A percentile compares a stretch with the other conserved stretches of the same genome.
These are phyloP conservation scores for Craseonycteris thonglongyai DNA, from an alignment of 2,113 vertebrate genomes.

Conservation along the genomic window DNA sequence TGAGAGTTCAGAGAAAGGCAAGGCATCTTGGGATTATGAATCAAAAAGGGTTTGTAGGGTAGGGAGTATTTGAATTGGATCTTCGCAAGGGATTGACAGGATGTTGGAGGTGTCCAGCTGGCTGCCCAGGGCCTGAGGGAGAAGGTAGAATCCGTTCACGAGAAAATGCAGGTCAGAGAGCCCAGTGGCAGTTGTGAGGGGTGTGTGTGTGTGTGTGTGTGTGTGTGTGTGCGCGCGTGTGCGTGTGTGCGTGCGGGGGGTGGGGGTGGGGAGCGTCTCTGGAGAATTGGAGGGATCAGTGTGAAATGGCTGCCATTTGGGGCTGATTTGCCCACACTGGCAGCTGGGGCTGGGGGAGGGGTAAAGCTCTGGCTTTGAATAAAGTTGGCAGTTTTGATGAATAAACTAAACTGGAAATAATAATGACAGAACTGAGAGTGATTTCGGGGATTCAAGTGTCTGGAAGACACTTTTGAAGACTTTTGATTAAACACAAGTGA, in stretches of 20 bases:
- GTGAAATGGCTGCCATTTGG: not conserved
- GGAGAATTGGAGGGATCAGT: not conserved
- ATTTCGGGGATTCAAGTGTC: not conserved
- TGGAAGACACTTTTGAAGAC: not conserved
- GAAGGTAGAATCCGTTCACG: not conserved
- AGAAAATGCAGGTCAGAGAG: not conserved
- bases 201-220: too few species aligned
- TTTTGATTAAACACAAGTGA: not conserved
- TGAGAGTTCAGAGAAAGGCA: not conserved
- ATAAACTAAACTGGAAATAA: not conserved
- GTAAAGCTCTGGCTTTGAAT: not conserved
- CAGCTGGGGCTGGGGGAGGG: not conserved
- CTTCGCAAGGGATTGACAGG: slow-evolving; percentile 23
- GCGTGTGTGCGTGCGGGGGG: too few species aligned
- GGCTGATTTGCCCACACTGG: not conserved
- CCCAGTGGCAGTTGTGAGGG: not conserved
- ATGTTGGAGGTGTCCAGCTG: not conserved
- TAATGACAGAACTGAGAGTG: not conserved
- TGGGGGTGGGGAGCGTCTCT: not conserved
- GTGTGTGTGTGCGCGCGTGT: too few species aligned
- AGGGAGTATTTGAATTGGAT: not conserved
- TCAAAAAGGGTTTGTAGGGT: not conserved
- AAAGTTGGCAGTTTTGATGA: not conserved
- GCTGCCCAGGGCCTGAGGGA: not conserved
- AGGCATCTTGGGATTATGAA: not conserved